Evolutionary conservation across 2,797 vertebrate genomes (phyloP).

Genomic region (Lindbergichthys nudifrons): DNA sequence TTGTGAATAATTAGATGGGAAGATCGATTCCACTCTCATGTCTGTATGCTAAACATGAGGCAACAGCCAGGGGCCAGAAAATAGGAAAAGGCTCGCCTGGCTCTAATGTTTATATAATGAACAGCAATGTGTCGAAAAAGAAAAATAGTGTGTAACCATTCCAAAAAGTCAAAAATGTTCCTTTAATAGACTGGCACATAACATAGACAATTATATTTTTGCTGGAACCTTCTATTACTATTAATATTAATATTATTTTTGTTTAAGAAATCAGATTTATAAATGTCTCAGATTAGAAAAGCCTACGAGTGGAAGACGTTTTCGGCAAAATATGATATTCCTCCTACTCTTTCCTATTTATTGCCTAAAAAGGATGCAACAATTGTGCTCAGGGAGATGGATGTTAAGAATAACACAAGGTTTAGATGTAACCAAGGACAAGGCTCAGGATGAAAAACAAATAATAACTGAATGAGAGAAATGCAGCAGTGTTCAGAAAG

Average conservation of each 20-base stretch:
- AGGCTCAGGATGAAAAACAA: constrained; percentile 1
- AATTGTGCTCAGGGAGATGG: neutral
- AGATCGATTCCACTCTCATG: neutral
- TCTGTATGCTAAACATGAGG: neutral
- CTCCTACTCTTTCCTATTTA: neutral
- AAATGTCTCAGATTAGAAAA: neutral
- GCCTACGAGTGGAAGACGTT: neutral
- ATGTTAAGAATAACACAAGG: neutral
- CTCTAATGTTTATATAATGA: too few species aligned
- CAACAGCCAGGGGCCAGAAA: neutral
- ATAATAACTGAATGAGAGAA: constrained; percentile 20
- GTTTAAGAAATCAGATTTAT: too few species aligned
- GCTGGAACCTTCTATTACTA: too few species aligned
- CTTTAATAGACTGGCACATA: too few species aligned
- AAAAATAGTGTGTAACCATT: too few species aligned
- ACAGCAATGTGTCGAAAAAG: too few species aligned
- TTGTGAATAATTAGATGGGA: neutral
- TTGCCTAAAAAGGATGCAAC: constrained; percentile 1
- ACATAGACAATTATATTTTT: too few species aligned
- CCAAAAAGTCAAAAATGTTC: too few species aligned
- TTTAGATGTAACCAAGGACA: constrained; percentile 15
- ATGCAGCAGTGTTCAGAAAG: constrained; percentile 17
- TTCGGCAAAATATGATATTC: constrained; percentile 1
- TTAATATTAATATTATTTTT: too few species aligned
- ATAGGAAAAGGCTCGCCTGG: neutral